Conservation (phyloP, 2,797 vertebrate genomes). For the Australoheros facetus region DNA sequence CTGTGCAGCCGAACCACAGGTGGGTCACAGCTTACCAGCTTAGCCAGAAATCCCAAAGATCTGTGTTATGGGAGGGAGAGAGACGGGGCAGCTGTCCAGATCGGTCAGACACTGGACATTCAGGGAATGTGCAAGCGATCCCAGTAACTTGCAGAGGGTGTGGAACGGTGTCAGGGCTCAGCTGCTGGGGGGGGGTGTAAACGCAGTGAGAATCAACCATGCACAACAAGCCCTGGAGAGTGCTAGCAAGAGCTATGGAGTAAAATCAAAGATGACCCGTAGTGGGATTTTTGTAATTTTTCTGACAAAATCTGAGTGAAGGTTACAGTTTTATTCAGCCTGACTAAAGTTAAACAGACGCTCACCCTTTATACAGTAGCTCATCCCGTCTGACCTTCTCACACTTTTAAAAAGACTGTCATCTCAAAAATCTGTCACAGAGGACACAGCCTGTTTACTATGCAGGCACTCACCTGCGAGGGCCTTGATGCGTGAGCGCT, state of each 20-base stretch:
- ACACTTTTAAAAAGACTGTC: slow-evolving; percentile 34
- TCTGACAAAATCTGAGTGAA: neutral
- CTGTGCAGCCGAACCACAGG: slow-evolving; percentile 58
- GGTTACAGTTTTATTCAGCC: slow-evolving; percentile 27
- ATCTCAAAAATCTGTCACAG: slow-evolving; percentile 26
- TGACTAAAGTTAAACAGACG: slow-evolving; percentile 21
- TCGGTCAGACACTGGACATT: slow-evolving; percentile 70
- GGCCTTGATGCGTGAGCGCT: slow-evolving; percentile 98
- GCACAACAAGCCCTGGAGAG: slow-evolving; percentile 24
- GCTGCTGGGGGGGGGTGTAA: slow-evolving; percentile 49
- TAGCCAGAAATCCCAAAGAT: slow-evolving; percentile 71
- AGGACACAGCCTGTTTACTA: slow-evolving; percentile 43
- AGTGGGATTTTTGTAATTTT: neutral
- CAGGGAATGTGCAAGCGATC: slow-evolving; percentile 78
- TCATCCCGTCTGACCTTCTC: slow-evolving; percentile 25
- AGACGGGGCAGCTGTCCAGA: slow-evolving; percentile 80
- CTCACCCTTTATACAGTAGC: slow-evolving; percentile 3
- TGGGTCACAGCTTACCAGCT: slow-evolving; percentile 70
- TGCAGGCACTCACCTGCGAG: slow-evolving; percentile 87
- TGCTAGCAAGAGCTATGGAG: slow-evolving; percentile 1
- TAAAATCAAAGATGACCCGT: slow-evolving; percentile 11
- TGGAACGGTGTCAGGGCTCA: slow-evolving; percentile 57
- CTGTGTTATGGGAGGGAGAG: slow-evolving; percentile 50
- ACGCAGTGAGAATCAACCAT: slow-evolving; percentile 18
- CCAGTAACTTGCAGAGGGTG: slow-evolving; percentile 56